Evolutionary conservation across 2,888 invertebrate species (phyloP).

Genomic region (Leptinotarsa rubiginosa): DNA sequence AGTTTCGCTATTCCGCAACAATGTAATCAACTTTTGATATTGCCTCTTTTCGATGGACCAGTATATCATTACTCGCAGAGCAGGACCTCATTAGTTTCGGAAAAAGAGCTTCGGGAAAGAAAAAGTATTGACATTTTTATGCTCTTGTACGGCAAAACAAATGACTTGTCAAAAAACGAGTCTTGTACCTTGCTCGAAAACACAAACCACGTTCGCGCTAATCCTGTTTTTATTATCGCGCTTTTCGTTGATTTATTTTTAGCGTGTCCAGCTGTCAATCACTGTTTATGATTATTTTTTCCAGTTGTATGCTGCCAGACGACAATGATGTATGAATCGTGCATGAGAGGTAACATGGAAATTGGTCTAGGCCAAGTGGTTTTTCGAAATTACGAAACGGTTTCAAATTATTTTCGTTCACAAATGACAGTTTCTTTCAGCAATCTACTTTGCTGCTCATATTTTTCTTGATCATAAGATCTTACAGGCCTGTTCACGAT

Average conservation of each 20-base stretch:
- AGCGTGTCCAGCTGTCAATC: slow-evolving; percentile 32
- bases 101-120: slow-evolving; percentile 18
- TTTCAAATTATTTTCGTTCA: too few relatives aligned
- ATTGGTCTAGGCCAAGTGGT: neutral
- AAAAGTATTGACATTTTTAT: slow-evolving; percentile 37
- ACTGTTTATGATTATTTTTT: slow-evolving; percentile 22
- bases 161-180: slow-evolving; percentile 46
- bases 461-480: too few relatives aligned
- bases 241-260: slow-evolving; percentile 31
- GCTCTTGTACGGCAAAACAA: slow-evolving; percentile 39
- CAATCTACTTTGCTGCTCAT: too few relatives aligned
- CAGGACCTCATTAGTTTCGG: slow-evolving; percentile 29
- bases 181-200: slow-evolving; percentile 39
- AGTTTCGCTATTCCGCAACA: slow-evolving; percentile 14
- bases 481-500: too few relatives aligned
- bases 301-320: slow-evolving; percentile 4
- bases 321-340: neutral
- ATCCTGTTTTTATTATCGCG: slow-evolving; percentile 36
- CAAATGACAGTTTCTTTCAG: too few relatives aligned
- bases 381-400: neutral
- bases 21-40: slow-evolving; percentile 29
- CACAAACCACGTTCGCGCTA: slow-evolving; percentile 28
- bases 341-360: neutral
- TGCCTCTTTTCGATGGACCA: slow-evolving; percentile 22
- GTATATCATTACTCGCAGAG: slow-evolving; percentile 28